A percentile compares a stretch with the other conserved stretches of the same genome.
Conservation (phyloP, 2,888 invertebrate species). For the Pseudolycoriella hygida region DNA sequence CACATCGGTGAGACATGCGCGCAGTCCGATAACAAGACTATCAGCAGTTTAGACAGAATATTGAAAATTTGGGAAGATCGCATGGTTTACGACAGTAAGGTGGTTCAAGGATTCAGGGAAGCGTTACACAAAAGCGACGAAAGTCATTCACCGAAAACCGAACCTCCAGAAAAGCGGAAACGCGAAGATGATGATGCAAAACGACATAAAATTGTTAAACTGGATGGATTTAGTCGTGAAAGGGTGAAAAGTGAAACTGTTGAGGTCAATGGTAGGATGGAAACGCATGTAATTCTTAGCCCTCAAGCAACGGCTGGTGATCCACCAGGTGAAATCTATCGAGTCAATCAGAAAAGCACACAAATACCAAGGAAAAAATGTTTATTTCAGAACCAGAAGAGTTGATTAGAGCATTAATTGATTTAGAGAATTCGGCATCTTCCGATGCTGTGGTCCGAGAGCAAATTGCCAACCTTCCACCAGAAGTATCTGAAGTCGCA, state of each 20-base stretch:
- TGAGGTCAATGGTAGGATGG: conserved; percentile 52
- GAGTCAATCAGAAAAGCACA: background rate
- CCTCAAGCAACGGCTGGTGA: conserved; percentile 48
- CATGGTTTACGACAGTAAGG: conserved; percentile 66
- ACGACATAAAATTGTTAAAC: conserved; percentile 16
- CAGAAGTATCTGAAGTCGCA: conserved; percentile 84
- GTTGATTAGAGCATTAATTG: conserved; percentile 64
- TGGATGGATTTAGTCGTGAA: conserved; percentile 17
- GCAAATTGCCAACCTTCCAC: conserved; percentile 82
- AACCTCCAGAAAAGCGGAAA: conserved; percentile 13
- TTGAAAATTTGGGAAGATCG: conserved; percentile 86
- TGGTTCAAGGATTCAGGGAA: conserved; percentile 62
- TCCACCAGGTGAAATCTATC: background rate
- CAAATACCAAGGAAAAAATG: background rate
- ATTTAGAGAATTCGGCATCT: conserved; percentile 86
- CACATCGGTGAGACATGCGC: conserved; percentile 55
- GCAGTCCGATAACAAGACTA: conserved; percentile 61
- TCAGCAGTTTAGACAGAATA: conserved; percentile 61
- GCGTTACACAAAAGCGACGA: conserved; percentile 30
- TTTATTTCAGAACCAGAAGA: conserved; percentile 80
- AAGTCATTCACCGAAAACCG: conserved; percentile 4
- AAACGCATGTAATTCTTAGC: conserved; percentile 58
- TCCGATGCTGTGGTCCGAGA: conserved; percentile 86
- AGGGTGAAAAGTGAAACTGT: conserved; percentile 34
- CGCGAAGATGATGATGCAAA: conserved; percentile 26